Evolutionary conservation across 2,113 vertebrate species (phyloP).

Genomic region (Macquaria ambigua): DNA sequence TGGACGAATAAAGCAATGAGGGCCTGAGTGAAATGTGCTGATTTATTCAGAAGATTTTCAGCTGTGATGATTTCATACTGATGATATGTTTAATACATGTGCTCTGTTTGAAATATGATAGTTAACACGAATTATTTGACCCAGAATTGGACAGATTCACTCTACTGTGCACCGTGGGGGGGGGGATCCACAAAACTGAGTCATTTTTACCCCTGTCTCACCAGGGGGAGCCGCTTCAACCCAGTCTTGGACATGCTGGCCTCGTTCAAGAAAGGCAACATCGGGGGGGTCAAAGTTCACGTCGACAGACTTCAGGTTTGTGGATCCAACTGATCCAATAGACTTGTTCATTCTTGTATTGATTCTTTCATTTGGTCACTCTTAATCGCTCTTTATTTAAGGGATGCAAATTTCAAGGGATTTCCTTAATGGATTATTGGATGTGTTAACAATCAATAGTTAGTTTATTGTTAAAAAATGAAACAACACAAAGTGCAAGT

Average conservation of each 20-base stretch:
- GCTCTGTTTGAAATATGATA: background rate
- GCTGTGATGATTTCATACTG: background rate
- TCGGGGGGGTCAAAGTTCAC: conserved; percentile 97
- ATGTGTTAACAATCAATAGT: background rate
- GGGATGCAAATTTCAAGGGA: background rate
- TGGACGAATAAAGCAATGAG: conserved; percentile 6
- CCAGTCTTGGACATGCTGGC: conserved; percentile 97
- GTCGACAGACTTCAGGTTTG: conserved; percentile 96
- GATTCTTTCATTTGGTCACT: background rate
- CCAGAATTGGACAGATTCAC: background rate
- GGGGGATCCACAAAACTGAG: background rate
- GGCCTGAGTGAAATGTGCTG: background rate
- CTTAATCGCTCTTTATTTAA: background rate
- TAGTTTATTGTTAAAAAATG: background rate
- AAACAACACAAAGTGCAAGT: background rate
- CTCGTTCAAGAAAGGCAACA: conserved; percentile 92
- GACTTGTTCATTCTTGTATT: background rate
- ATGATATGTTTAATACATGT: background rate
- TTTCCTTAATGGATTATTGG: background rate
- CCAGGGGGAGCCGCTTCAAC: conserved; percentile 96
- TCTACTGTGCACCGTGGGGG: background rate
- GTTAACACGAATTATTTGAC: background rate
- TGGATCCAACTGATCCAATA: background rate
- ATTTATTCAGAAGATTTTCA: conserved; percentile 13
- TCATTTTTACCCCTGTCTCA: conserved; percentile 6